Evolutionary conservation across 2,113 vertebrate species (phyloP).

Genomic region (Peromyscus californicus): DNA sequence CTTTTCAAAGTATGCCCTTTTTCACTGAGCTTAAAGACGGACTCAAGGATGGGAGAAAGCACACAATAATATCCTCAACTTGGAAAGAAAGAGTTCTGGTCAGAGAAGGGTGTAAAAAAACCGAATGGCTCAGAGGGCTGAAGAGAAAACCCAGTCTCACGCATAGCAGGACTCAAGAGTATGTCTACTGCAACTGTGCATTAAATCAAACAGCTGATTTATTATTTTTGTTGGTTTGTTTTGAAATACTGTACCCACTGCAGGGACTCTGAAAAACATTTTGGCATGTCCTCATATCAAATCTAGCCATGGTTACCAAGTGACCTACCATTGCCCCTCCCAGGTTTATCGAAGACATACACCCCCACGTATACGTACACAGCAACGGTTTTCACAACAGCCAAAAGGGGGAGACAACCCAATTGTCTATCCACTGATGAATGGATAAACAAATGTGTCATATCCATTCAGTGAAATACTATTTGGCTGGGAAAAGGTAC

Average conservation of each 20-base stretch:
- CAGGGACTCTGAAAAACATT: not conserved
- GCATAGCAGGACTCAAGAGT: not conserved
- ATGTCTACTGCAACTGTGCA: too few relatives aligned
- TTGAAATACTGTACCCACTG: not conserved
- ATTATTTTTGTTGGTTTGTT: not conserved
- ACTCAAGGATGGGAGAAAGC: not conserved
- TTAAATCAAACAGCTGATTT: not conserved
- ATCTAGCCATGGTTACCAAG: not conserved
- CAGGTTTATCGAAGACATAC: not conserved
- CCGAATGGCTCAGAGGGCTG: accelerated
- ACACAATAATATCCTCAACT: not conserved
- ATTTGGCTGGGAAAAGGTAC: not conserved
- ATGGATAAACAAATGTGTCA: not conserved
- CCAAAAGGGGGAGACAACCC: not conserved
- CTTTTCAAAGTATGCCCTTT: not conserved
- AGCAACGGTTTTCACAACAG: not conserved
- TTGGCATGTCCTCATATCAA: not conserved
- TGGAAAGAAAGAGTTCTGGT: not conserved
- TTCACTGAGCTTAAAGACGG: not conserved
- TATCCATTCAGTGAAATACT: not conserved
- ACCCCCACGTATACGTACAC: not conserved
- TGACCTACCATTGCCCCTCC: not conserved
- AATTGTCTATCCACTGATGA: not conserved
- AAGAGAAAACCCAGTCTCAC: not conserved
- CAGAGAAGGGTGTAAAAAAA: not conserved